Evolutionary conservation across 2,797 vertebrate genomes (phyloP).

Genomic region (Masticophis lateralis): DNA sequence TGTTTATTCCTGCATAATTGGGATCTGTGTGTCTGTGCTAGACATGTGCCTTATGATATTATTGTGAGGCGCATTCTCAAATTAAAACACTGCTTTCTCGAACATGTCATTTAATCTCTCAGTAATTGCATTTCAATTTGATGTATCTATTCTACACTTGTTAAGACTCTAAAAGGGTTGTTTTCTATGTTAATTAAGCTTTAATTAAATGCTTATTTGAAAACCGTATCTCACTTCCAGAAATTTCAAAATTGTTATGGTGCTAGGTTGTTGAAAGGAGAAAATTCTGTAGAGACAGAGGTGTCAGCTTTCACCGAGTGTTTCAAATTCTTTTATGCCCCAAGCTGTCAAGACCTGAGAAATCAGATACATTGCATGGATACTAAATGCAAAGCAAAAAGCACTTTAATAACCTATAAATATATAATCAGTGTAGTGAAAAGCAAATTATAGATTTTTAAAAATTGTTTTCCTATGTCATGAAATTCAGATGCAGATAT

Average conservation of each 20-base stretch:
- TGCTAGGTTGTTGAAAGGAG: constrained; percentile 33
- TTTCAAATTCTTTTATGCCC: constrained; percentile 49
- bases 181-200: constrained; percentile 74
- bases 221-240: constrained; percentile 67
- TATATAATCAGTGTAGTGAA: constrained; percentile 23
- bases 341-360: constrained; percentile 31
- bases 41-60: constrained; percentile 16
- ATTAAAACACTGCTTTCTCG: constrained; percentile 52
- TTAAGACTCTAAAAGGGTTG: constrained; percentile 71
- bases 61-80: constrained; percentile 39
- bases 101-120: constrained; percentile 59
- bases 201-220: constrained; percentile 76
- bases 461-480: constrained; percentile 2
- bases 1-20: constrained; percentile 49
- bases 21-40: constrained; percentile 28
- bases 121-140: constrained; percentile 71
- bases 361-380: constrained; percentile 44
- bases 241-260: constrained; percentile 64
- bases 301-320: constrained; percentile 44
- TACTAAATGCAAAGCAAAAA: constrained; percentile 33
- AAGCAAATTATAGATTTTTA: constrained; percentile 15
- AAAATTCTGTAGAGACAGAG: constrained; percentile 32
- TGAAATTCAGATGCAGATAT: background rate
- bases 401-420: constrained; percentile 24
- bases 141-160: constrained; percentile 64